These are phyloP conservation scores for Zoanthus sansibaricus DNA, from an alignment of 92 coral and sea anemone species.

Conservation along the genomic window DNA sequence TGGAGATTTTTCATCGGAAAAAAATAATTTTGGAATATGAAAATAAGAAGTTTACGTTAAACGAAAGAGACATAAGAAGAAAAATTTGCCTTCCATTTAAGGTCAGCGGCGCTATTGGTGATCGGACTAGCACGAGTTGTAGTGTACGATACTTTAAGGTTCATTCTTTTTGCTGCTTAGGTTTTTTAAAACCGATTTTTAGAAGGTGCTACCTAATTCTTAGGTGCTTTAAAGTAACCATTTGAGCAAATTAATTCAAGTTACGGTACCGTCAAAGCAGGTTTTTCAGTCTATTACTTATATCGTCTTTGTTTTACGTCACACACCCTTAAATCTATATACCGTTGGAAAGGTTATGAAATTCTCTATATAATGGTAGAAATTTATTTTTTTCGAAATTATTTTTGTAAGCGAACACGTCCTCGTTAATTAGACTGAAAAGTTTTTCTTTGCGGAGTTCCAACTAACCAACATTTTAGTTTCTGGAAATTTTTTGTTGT, in stretches of 20 bases:
- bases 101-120: not conserved
- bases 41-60: slow-evolving; percentile 19
- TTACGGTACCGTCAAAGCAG: too few species aligned
- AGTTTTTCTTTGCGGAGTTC: too few species aligned
- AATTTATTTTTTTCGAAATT: too few species aligned
- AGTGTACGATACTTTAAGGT: not conserved
- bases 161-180: not conserved
- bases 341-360: too few species aligned
- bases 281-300: too few species aligned
- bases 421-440: too few species aligned
- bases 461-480: too few species aligned
- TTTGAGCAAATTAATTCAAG: not conserved
- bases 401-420: too few species aligned
- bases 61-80: slow-evolving; percentile 14
- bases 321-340: not conserved
- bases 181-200: not conserved
- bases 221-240: not conserved
- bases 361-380: too few species aligned
- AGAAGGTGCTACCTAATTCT: not conserved
- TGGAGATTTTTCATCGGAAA: slow-evolving; percentile 19
- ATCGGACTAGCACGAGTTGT: not conserved
- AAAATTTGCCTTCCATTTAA: slow-evolving; percentile 15
- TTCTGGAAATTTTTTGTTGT: too few species aligned
- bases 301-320: too few species aligned
- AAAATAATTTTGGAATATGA: slow-evolving; percentile 11